These are phyloP conservation scores for Mesorhabditis spiculigera DNA, from an alignment of 2,888 invertebrate species.

Conservation along the genomic window DNA sequence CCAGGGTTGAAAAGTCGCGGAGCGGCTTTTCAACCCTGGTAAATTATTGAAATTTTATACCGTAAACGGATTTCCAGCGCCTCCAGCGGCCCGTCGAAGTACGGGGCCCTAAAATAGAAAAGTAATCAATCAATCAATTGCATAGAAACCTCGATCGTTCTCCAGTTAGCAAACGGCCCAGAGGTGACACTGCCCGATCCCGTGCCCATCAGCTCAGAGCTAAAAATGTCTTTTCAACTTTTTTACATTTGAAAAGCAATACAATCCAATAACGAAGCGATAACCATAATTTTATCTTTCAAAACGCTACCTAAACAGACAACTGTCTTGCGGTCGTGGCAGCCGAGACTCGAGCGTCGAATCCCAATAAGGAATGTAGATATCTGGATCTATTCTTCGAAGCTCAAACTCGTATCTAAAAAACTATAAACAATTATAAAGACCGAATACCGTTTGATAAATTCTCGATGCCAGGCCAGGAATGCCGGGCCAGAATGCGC, in stretches of 20 bases:
- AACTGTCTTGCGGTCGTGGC: constrained; percentile 38
- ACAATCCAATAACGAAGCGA: too few species aligned
- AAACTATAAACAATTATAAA: neutral
- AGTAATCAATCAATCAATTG: neutral
- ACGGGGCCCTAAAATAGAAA: constrained; percentile 20
- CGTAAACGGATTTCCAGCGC: constrained; percentile 32
- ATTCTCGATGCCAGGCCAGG: constrained; percentile 54
- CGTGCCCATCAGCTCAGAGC: constrained; percentile 20
- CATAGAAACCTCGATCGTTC: constrained; percentile 29
- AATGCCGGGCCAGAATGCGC: constrained; percentile 55
- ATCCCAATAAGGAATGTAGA: constrained; percentile 42
- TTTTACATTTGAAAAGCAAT: too few species aligned
- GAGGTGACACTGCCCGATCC: constrained; percentile 22
- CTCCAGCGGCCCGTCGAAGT: constrained; percentile 35
- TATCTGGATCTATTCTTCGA: constrained; percentile 39
- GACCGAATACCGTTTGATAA: constrained; percentile 26
- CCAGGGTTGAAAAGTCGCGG: too few species aligned
- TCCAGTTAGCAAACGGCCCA: constrained; percentile 45
- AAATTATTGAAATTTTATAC: constrained; percentile 9
- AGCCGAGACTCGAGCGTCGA: constrained; percentile 33
- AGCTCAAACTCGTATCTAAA: constrained; percentile 43
- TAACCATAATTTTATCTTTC: neutral
- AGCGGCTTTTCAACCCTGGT: too few species aligned
- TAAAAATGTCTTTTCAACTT: constrained; percentile 9
- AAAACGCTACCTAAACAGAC: constrained; percentile 24